Evolutionary conservation across 2,797 vertebrate species (phyloP).

Genomic region (Erithacus rubecula): DNA sequence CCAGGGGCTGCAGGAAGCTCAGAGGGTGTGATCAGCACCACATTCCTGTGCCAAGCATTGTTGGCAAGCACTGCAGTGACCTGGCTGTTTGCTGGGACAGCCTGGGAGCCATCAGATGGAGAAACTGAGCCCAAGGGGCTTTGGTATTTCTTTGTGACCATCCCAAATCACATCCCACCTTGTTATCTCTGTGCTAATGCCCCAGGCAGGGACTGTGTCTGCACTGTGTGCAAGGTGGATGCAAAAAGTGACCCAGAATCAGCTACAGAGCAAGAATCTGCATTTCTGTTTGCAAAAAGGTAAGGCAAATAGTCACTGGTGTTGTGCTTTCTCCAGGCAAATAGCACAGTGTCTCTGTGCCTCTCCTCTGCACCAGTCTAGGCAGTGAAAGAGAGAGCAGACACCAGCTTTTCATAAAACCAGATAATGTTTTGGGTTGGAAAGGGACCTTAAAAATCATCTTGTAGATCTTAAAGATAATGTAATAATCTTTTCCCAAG

Average conservation of each 20-base stretch:
- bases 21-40: constrained; percentile 1
- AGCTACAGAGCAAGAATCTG: background rate
- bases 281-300: constrained; percentile 3
- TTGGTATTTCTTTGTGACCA: background rate
- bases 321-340: constrained; percentile 8
- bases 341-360: background rate
- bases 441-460: background rate
- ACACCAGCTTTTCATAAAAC: background rate
- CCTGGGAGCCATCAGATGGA: background rate
- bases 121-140: background rate
- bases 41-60: background rate
- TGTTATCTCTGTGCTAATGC: background rate
- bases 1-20: constrained; percentile 17
- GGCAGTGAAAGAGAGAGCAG: background rate
- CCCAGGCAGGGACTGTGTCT: background rate
- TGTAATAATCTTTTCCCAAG: background rate
- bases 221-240: background rate
- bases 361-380: background rate
- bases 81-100: background rate
- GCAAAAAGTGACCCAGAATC: background rate
- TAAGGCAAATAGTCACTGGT: constrained; percentile 43
- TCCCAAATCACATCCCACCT: background rate
- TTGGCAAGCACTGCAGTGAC: background rate
- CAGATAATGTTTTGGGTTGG: background rate
- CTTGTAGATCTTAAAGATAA: background rate